Evolutionary conservation across 2,113 vertebrate genomes (phyloP).

Genomic region (Columba livia): DNA sequence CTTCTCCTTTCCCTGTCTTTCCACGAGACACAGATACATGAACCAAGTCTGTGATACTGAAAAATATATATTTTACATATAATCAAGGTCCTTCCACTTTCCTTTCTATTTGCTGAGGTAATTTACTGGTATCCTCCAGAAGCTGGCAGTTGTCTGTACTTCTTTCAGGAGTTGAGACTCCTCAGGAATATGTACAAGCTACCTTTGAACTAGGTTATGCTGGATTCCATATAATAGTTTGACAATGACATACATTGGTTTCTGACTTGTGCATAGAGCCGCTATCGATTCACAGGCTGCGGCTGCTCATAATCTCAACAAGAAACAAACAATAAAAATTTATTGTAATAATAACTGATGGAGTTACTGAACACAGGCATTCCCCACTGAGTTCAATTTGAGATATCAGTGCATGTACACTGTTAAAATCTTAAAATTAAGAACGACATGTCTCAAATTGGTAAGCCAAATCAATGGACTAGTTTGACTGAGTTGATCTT

Average conservation of each 20-base stretch:
- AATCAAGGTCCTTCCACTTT: not conserved
- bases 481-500: not conserved
- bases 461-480: not conserved
- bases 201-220: not conserved
- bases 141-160: not conserved
- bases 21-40: not conserved
- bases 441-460: not conserved
- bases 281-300: not conserved
- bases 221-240: not conserved
- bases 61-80: not conserved
- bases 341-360: not conserved
- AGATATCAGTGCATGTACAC: not conserved
- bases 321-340: not conserved
- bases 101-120: not conserved
- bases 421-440: not conserved
- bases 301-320: not conserved
- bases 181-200: not conserved
- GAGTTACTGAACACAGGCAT: not conserved
- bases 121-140: not conserved
- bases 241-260: not conserved
- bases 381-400: not conserved
- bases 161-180: not conserved
- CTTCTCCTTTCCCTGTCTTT: not conserved
- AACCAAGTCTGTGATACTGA: not conserved
- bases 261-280: not conserved